Evolutionary conservation across 2,797 vertebrate species (phyloP).

Genomic region (Platalea minor): DNA sequence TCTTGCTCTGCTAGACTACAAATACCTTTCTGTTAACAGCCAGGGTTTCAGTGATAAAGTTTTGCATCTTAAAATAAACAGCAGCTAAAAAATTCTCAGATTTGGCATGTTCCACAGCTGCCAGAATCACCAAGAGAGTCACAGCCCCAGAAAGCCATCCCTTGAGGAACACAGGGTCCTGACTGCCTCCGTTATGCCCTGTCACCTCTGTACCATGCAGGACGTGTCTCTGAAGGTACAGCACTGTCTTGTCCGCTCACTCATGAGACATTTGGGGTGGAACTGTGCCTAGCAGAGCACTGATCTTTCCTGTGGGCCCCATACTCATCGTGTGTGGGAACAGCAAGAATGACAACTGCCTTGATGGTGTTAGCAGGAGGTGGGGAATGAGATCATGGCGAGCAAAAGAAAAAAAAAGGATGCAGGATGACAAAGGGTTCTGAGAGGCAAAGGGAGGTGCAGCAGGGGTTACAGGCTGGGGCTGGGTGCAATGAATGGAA

Average conservation of each 20-base stretch:
- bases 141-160: neutral
- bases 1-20: neutral
- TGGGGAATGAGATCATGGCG: neutral
- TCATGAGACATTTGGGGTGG: too few species aligned
- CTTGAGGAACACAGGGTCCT: neutral
- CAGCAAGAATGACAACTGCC: neutral
- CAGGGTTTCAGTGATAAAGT: neutral
- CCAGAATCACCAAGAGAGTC: neutral
- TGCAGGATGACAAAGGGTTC: rapidly evolving
- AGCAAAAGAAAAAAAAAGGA: neutral
- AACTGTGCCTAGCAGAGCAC: neutral
- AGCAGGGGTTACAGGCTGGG: neutral
- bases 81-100: neutral
- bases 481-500: neutral
- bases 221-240: neutral
- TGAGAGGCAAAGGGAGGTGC: neutral
- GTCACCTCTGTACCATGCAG: neutral
- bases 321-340: neutral
- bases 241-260: neutral
- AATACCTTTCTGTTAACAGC: neutral
- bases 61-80: neutral
- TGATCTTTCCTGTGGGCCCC: neutral
- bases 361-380: neutral
- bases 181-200: neutral
- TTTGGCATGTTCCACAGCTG: neutral